phyloP scores from a whole-genome alignment of 2,113 vertebrate genomes.

The Myanophis thanlyinensis region DNA sequence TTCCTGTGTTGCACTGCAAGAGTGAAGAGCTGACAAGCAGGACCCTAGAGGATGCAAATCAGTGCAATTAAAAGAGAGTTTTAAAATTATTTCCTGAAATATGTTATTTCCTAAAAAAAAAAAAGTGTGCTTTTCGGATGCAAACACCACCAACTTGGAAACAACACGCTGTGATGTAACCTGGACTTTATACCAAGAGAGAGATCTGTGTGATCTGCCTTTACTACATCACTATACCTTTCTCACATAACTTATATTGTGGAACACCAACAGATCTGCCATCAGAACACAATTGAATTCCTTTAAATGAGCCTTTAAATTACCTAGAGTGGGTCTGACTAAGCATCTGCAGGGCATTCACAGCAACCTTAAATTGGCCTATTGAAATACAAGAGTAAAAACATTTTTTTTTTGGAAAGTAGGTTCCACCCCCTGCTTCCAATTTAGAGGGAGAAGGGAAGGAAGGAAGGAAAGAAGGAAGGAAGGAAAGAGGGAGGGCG shows the following conservation, averaged over 20 bases:
- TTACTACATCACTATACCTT: not conserved
- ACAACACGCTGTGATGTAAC: not conserved
- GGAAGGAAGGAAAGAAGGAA: no score
- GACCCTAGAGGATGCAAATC: constrained; percentile 8
- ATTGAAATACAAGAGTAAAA: not conserved
- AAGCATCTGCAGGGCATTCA: not conserved
- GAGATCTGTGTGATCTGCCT: not conserved
- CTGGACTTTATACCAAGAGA: not conserved
- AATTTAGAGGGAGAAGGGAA: not conserved
- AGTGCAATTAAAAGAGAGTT: not conserved
- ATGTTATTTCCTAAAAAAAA: not conserved
- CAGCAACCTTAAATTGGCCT: not conserved
- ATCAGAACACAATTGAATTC: not conserved
- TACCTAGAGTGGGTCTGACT: not conserved
- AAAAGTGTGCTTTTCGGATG: not conserved
- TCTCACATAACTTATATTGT: not conserved
- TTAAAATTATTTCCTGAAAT: not conserved
- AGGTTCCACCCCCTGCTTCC: not conserved
- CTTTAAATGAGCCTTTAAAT: not conserved
- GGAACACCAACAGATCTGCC: not conserved
- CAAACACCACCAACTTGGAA: not conserved
- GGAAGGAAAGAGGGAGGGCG: no score
- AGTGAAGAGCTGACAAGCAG: constrained; percentile 3
- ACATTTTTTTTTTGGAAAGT: not conserved
- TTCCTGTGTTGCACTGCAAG: constrained; percentile 4